Base-by-base conservation (phyloP, 64 coral and sea anemone genomes). In the Montipora capricornis region DNA sequence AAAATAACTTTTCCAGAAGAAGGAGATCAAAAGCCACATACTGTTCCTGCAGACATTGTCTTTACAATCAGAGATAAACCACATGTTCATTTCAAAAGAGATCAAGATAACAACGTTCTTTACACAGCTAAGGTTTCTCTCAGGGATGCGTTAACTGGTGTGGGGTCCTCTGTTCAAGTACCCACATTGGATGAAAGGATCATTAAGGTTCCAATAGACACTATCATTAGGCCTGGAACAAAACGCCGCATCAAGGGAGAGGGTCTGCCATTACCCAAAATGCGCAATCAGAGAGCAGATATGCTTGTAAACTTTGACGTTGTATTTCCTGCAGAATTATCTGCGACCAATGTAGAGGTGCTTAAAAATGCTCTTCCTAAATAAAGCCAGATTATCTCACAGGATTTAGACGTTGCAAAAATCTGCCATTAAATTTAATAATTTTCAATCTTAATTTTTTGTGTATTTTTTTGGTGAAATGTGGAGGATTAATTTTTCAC, bases 31-130 rank as follows among this genome's bases (percentile, higher is more conserved):
- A 99, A 95, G 46, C 98, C 98, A 2, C 84, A 87, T 67, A 99
- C 89, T 77, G 82, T 96, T 75, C 98, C 98, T 57, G 98, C 98
- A 61, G 95, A 99, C 69, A 89, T 99, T 45, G 81, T 99, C 44
- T 99, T 99, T 49, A 93, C 89, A 47, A 99, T 99, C 68, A 93
- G 89, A 80, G 98, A 99, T 80, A 99, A 99, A 78, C 89, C 92
- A 44, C 98, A 99, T 87, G 37, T 75, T 17, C 55, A 89, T 2
- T 99, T 99, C 49, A 92, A 77, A 76, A 59, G 98, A 29, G 98
- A 99, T 96, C 51, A 90, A 12, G 95, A 99, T 51, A 99, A 99
- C 81, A 99, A 99, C 61, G 86, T 99, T 74, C 76, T 96, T 9
- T 92, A 89, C 57, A 99, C 92, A 12, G 86, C 87, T 3, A 92